Conservation (phyloP, 2,797 vertebrate genomes). For the Takifugu rubripes region DNA sequence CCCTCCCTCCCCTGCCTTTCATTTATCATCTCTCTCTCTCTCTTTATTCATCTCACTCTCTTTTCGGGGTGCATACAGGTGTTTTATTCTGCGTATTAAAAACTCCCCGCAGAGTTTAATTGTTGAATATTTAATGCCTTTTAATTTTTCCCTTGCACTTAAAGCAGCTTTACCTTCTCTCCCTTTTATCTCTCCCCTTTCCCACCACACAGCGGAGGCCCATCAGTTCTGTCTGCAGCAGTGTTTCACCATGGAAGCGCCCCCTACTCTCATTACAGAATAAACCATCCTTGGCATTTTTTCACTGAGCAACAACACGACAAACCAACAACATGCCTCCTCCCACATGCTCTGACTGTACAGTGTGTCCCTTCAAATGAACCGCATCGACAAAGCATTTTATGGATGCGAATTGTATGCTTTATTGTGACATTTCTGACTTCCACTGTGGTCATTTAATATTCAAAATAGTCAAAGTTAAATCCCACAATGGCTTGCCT, state of each 20-base stretch:
- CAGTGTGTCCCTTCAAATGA: slow-evolving; percentile 15
- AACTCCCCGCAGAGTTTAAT: slow-evolving; percentile 52
- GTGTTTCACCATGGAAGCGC: slow-evolving; percentile 11
- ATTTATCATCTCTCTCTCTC: slow-evolving; percentile 30
- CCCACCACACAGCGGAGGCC: slow-evolving; percentile 24
- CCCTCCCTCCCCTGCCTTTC: slow-evolving; percentile 40
- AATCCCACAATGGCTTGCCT: slow-evolving; percentile 45
- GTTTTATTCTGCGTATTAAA: slow-evolving; percentile 63
- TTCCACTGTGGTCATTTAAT: slow-evolving; percentile 48
- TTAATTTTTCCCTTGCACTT: slow-evolving; percentile 52
- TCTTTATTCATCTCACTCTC: slow-evolving; percentile 19
- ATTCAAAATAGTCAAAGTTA: slow-evolving; percentile 45
- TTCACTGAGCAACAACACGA: slow-evolving; percentile 19
- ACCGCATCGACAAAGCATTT: slow-evolving; percentile 14
- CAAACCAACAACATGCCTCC: slow-evolving; percentile 23
- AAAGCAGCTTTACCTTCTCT: slow-evolving; percentile 46
- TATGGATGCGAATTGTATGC: slow-evolving; percentile 21
- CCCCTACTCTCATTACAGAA: slow-evolving; percentile 22
- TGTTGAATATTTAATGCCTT: slow-evolving; percentile 70
- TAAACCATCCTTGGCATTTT: slow-evolving; percentile 20
- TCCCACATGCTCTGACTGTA: slow-evolving; percentile 19
- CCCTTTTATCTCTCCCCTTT: slow-evolving; percentile 21
- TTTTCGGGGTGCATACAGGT: slow-evolving; percentile 42
- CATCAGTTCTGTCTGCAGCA: slow-evolving; percentile 26
- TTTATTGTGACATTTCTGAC: slow-evolving; percentile 38